Conservation (phyloP, 2,888 invertebrate species). For the Chalcis sispes region DNA sequence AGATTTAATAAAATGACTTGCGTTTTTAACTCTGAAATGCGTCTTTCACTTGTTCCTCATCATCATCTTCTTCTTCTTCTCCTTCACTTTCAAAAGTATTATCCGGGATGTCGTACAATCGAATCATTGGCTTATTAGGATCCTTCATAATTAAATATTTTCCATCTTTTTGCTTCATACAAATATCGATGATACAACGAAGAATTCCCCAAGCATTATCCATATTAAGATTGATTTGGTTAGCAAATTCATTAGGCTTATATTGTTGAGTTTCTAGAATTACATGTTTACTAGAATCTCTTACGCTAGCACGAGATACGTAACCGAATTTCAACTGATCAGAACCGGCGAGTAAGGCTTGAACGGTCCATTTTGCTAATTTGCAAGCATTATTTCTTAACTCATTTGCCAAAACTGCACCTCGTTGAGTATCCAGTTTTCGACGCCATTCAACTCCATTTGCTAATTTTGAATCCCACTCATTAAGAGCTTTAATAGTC, state of each 20-base stretch:
- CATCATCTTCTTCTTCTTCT: slow-evolving; percentile 91
- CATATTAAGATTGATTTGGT: slow-evolving; percentile 99
- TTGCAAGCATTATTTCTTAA: slow-evolving; percentile 99
- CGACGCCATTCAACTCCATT: slow-evolving; percentile 99
- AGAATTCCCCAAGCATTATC: slow-evolving; percentile 99
- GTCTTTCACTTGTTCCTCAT: slow-evolving; percentile 75
- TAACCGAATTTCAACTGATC: slow-evolving; percentile 99
- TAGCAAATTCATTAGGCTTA: slow-evolving; percentile 98
- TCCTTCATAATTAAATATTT: slow-evolving; percentile 99
- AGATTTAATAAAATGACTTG: neutral
- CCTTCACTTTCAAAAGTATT: slow-evolving; percentile 99
- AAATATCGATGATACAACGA: slow-evolving; percentile 96
- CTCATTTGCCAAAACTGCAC: slow-evolving; percentile 98
- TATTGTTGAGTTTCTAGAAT: slow-evolving; percentile 98
- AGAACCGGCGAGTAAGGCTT: slow-evolving; percentile 94
- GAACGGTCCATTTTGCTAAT: slow-evolving; percentile 99
- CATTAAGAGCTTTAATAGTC: slow-evolving; percentile 97
- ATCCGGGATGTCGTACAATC: slow-evolving; percentile 98
- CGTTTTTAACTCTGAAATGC: slow-evolving; percentile 71
- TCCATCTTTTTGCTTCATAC: slow-evolving; percentile 97
- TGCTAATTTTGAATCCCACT: slow-evolving; percentile 98
- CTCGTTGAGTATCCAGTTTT: slow-evolving; percentile 97
- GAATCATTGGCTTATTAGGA: slow-evolving; percentile 98
- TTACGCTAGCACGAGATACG: slow-evolving; percentile 95
- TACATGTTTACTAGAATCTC: slow-evolving; percentile 97